Percentiles rank a stretch among this genome's conserved stretches.
Evolutionary conservation across 2,113 vertebrate genomes (phyloP).

Genomic region (Apistogramma diplotaenia): DNA sequence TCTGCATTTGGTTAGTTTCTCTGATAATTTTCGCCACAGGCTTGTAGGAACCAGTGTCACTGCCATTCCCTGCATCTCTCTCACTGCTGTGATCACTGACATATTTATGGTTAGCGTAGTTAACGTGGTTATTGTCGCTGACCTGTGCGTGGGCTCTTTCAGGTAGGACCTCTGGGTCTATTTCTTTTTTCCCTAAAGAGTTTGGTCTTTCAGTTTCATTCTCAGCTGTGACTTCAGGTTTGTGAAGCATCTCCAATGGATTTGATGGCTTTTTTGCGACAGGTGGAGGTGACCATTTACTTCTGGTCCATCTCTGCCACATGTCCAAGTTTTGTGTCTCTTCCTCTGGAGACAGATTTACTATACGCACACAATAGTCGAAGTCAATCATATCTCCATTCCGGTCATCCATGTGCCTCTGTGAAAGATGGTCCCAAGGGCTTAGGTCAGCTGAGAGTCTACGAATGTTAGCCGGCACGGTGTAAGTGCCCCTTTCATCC

Average conservation of each 20-base stretch:
- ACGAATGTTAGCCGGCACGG: slow-evolving; percentile 18
- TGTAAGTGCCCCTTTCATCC: slow-evolving; percentile 56
- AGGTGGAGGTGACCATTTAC: slow-evolving; percentile 62
- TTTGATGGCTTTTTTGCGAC: slow-evolving; percentile 40
- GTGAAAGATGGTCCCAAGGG: slow-evolving; percentile 39
- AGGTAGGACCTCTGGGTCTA: background rate
- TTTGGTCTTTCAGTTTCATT: slow-evolving; percentile 19
- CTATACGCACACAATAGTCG: slow-evolving; percentile 54
- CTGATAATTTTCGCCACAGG: slow-evolving; percentile 70
- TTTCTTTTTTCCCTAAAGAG: slow-evolving; percentile 19
- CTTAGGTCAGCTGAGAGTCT: slow-evolving; percentile 50
- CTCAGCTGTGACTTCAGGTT: slow-evolving; percentile 7
- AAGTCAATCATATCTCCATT: slow-evolving; percentile 55
- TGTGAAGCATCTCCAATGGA: slow-evolving; percentile 24
- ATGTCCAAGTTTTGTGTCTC: slow-evolving; percentile 60
- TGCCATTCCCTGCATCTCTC: background rate
- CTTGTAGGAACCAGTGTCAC: slow-evolving; percentile 57
- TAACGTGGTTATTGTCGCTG: background rate
- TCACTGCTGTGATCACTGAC: background rate
- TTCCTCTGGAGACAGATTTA: slow-evolving; percentile 38
- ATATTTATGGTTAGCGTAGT: background rate
- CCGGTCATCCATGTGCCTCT: slow-evolving; percentile 26
- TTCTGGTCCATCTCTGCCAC: slow-evolving; percentile 55
- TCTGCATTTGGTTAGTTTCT: slow-evolving; percentile 67
- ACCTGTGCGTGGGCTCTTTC: background rate